These are phyloP conservation scores for Atta cephalotes DNA, from an alignment of 1,140 invertebrate species.

Conservation along the genomic window DNA sequence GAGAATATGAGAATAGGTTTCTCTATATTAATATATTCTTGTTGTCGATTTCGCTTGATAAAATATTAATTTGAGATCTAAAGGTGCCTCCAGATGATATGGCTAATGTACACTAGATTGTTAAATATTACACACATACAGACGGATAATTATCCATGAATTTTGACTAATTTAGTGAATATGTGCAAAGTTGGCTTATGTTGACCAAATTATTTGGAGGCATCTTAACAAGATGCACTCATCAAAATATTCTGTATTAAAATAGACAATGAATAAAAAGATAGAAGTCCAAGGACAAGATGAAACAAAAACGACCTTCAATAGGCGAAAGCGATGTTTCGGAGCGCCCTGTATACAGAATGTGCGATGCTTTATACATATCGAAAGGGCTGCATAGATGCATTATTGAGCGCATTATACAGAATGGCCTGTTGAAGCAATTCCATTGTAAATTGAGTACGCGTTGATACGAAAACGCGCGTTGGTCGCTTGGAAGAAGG, in stretches of 20 bases:
- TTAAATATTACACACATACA: too few species aligned
- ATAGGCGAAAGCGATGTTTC: not conserved
- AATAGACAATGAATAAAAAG: not conserved
- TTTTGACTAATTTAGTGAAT: too few species aligned
- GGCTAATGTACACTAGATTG: too few species aligned
- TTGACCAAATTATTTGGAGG: too few species aligned
- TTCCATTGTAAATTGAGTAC: slow-evolving; percentile 74
- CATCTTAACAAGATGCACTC: too few species aligned
- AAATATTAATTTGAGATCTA: not conserved
- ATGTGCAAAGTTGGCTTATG: too few species aligned
- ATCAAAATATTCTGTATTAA: not conserved
- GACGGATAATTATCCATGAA: too few species aligned
- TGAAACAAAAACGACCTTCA: not conserved
- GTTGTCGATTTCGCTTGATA: not conserved
- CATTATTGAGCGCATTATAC: slow-evolving; percentile 71
- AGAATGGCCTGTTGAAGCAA: slow-evolving; percentile 65
- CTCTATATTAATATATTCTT: too few species aligned
- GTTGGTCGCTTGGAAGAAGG: slow-evolving; percentile 46
- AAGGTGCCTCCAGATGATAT: too few species aligned
- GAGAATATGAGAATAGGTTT: not conserved
- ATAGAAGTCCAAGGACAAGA: not conserved
- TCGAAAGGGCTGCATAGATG: slow-evolving; percentile 63
- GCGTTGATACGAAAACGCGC: slow-evolving; percentile 60
- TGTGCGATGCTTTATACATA: slow-evolving; percentile 59
- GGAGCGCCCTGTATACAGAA: not conserved